Percentiles rank a stretch among this genome's conserved stretches.
Conservation (phyloP, 2,888 invertebrate genomes). For the Drosophila quasianomalipes region DNA sequence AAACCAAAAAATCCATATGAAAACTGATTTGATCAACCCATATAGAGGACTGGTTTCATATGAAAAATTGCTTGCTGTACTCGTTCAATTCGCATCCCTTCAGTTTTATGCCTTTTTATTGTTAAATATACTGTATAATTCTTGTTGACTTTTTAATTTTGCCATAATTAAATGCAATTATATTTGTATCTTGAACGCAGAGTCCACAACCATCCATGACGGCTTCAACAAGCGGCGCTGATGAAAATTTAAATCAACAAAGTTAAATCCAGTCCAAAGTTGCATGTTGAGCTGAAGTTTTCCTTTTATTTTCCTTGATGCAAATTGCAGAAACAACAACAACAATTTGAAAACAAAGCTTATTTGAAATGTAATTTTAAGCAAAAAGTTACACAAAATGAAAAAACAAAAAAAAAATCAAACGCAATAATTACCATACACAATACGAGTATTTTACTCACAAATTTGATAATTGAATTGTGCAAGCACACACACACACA, state of each 20-base stretch:
- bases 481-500: constrained; percentile 45
- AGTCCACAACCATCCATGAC: constrained; percentile 89
- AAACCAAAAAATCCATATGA: constrained; percentile 7
- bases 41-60: constrained; percentile 38
- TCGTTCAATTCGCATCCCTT: constrained; percentile 35
- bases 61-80: constrained; percentile 51
- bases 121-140: constrained; percentile 25
- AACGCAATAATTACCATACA: constrained; percentile 56
- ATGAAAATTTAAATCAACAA: constrained; percentile 90
- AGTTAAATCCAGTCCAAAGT: constrained; percentile 78
- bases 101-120: constrained; percentile 20
- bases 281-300: constrained; percentile 67
- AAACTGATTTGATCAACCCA: constrained; percentile 46
- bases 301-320: constrained; percentile 49
- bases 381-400: constrained; percentile 49
- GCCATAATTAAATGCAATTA: constrained; percentile 65
- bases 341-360: constrained; percentile 47
- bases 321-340: constrained; percentile 38
- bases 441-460: constrained; percentile 44
- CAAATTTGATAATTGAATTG: constrained; percentile 44
- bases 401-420: constrained; percentile 26
- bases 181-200: constrained; percentile 86
- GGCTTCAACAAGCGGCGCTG: constrained; percentile 88
- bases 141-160: constrained; percentile 41
- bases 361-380: constrained; percentile 66